phyloP scores from a whole-genome alignment of 2,113 vertebrate species.

The Oryzias woworae region DNA sequence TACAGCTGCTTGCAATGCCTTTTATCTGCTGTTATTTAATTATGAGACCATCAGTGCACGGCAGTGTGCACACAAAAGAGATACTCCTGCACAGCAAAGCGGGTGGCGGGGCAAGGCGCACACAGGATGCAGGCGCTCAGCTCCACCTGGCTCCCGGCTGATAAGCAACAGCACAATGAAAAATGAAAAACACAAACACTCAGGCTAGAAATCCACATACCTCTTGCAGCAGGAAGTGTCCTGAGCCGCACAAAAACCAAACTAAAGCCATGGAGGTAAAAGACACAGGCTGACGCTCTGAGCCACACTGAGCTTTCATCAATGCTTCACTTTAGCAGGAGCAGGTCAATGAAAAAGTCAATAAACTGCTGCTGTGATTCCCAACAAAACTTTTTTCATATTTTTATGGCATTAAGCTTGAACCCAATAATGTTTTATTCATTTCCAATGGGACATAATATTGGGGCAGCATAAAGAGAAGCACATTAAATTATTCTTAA shows the following conservation, averaged over 20 bases:
- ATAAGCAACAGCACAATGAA: slow-evolving; percentile 17
- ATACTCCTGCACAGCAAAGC: slow-evolving; percentile 29
- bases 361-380: neutral
- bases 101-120: slow-evolving; percentile 17
- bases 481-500: no score
- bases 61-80: slow-evolving; percentile 10
- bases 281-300: neutral
- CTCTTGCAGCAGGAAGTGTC: neutral
- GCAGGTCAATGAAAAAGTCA: neutral
- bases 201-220: neutral
- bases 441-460: no score
- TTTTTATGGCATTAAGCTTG: slow-evolving; percentile 3
- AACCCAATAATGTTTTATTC: no score
- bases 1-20: slow-evolving; percentile 50
- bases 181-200: slow-evolving; percentile 3
- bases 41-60: slow-evolving; percentile 50
- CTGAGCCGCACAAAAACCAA: slow-evolving; percentile 12
- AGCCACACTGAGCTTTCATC: neutral
- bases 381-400: neutral
- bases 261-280: neutral
- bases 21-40: slow-evolving; percentile 68
- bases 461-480: no score
- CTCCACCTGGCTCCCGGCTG: slow-evolving; percentile 16
- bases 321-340: neutral
- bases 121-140: slow-evolving; percentile 9